Evolutionary conservation across 2,888 invertebrate genomes (phyloP).

Genomic region (Cephus runcator): DNA sequence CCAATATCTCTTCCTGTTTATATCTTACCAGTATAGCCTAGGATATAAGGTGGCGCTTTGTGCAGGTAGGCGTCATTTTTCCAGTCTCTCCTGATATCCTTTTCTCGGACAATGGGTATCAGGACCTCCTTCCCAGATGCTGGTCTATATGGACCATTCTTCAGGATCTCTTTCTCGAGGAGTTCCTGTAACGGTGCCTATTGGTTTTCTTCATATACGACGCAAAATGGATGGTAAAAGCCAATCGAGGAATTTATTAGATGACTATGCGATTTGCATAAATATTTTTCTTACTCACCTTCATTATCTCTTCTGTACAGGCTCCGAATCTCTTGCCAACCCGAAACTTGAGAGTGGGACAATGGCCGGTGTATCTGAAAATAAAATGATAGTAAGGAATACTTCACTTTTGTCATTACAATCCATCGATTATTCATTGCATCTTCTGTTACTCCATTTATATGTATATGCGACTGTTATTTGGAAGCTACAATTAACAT

Average conservation of each 20-base stretch:
- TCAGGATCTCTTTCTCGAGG: slow-evolving; percentile 64
- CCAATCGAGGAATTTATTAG: neutral
- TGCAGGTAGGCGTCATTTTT: slow-evolving; percentile 49
- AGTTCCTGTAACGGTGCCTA: slow-evolving; percentile 57
- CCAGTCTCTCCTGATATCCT: slow-evolving; percentile 53
- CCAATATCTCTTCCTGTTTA: neutral
- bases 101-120: slow-evolving; percentile 51
- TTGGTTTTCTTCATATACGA: neutral
- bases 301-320: slow-evolving; percentile 75
- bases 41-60: slow-evolving; percentile 68
- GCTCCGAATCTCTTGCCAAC: slow-evolving; percentile 79
- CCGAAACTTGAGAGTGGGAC: slow-evolving; percentile 77
- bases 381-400: slow-evolving; percentile 19
- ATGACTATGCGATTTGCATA: neutral
- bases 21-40: slow-evolving; percentile 74
- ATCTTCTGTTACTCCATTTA: neutral
- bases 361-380: slow-evolving; percentile 78
- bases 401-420: slow-evolving; percentile 7
- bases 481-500: neutral
- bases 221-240: neutral
- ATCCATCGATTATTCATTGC: neutral
- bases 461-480: neutral
- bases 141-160: slow-evolving; percentile 70
- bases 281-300: slow-evolving; percentile 58
- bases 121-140: slow-evolving; percentile 64